Evolutionary conservation across 2,888 invertebrate species (phyloP), one percentile per base, ranked within the genome.

Genomic region (Autographa pulchrina): DNA sequence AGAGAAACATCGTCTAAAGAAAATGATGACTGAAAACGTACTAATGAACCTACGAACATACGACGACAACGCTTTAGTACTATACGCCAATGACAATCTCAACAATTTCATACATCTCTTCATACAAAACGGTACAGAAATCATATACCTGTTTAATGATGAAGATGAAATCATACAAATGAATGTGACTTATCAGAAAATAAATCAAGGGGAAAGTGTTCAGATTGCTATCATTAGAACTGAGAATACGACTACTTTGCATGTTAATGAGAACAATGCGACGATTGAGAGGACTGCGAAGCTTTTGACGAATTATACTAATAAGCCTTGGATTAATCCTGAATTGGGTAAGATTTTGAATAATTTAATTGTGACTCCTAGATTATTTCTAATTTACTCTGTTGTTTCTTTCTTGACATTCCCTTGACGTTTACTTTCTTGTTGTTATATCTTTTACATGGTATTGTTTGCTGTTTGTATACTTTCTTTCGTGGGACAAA

Each of bases 51-150:
- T 99, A 74, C 96, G 99, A 83, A 99, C 99, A 0, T 98, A 98
- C 89, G 98, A 98, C 85, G 96, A 96, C 54, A 97, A 98, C 80
- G 97, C 98, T 0, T 92, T 99, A 83, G 97, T 99, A 20, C 94
- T 99, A 9, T 99, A 99, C 88, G 98, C 98, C 43, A 98, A 99
- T 89, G 99, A 99, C 91, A 98, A 99, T 91, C 96, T 98, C 72
- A 99, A 99, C 90, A 99, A 99, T 92, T 99, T 99, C 91, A 97
- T 99, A 65, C 99, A 99, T 91, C 93, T 99, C 38, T 98, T 98
- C 91, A 97, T 99, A 75, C 97, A 97, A 78, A 97, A 97, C 75
- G 97, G 98, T 16, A 97, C 97, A 11, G 97, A 97, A 93, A 97
- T 99, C 32, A 97, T 98, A 59, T 98, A 98, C 87, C 94, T 98